A percentile compares a stretch with the other conserved stretches of the same genome.
Evolutionary conservation across 2,113 vertebrate species (phyloP).

Genomic region (Crypturellus undulatus): DNA sequence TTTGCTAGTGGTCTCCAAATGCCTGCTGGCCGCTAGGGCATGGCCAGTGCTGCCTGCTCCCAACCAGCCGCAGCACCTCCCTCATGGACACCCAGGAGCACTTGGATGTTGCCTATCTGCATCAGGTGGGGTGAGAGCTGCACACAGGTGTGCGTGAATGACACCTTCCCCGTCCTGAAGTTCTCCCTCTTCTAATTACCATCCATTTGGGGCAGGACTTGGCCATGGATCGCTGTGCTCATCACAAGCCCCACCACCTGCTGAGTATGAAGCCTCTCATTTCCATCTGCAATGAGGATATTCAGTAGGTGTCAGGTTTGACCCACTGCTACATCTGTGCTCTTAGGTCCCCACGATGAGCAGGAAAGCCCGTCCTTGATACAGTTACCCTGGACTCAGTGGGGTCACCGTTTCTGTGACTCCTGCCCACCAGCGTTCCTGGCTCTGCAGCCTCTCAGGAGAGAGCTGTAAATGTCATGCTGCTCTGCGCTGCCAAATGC

Average conservation of each 20-base stretch:
- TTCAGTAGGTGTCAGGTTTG: not conserved
- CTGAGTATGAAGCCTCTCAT: not conserved
- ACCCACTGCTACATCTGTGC: not conserved
- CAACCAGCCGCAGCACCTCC: not conserved
- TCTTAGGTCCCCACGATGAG: not conserved
- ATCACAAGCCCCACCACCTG: not conserved
- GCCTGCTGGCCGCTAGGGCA: no score
- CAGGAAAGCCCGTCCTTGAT: not conserved
- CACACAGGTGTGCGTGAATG: not conserved
- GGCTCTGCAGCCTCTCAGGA: conserved; percentile 21
- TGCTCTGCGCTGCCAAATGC: conserved; percentile 30
- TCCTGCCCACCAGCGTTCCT: not conserved
- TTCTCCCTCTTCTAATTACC: not conserved
- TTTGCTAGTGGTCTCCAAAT: not conserved
- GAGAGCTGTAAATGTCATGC: not conserved
- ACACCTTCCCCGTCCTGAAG: not conserved
- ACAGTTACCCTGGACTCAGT: not conserved
- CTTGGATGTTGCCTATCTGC: not conserved
- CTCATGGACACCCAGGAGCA: not conserved
- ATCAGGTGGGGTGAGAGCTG: not conserved
- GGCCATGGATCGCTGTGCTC: not conserved
- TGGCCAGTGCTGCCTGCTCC: not conserved
- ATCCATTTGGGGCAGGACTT: not conserved
- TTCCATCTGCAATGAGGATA: not conserved
- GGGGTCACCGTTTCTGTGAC: not conserved